Base-by-base conservation (phyloP, 1,140 invertebrate species). In the Solen grandis region DNA sequence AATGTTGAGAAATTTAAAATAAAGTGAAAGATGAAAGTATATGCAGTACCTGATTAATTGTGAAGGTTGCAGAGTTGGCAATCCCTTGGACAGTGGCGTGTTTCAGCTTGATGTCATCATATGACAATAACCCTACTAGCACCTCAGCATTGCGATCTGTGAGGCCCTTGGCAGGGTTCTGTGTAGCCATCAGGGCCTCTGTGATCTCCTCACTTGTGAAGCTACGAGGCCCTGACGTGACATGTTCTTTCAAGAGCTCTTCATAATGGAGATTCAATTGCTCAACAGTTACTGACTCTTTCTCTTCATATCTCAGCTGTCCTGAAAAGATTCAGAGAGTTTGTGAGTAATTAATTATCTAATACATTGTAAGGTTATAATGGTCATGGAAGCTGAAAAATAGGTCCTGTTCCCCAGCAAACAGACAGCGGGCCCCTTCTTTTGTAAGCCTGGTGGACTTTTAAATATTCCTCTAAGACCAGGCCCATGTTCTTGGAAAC, bases 1-100 rank as follows among this genome's bases (percentile, higher is more conserved):
- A n/a, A n/a, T n/a, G n/a, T n/a, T n/a, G n/a, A n/a, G n/a, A n/a
- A n/a, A n/a, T n/a, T n/a, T n/a, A n/a, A n/a, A n/a, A n/a, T n/a
- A n/a, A n/a, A n/a, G n/a, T n/a, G n/a, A n/a, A n/a, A n/a, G n/a
- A n/a, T n/a, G n/a, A n/a, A n/a, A 46, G 41, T 10, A 46, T 10
- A 46, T 46, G 1, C 57, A 60, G 31, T 65, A 80, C 77, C 68
- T 80, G 77, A 31, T 80, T 80, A n/a, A 36, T 35, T 19, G 68
- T 72, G 33, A 80, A 80, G 10, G 77, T 62, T 14, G 77, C 77
- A 72, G 65, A 62, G n/a, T 63, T 72, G 10, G 77, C 66, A 35
- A 80, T 80, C n/a, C 68, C 77, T 59, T 63, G 66, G 27, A 80
- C 68, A 22, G 77, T 68, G 27, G 66, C 31, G 69, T 80, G 66